Percentiles rank a stretch among this genome's conserved stretches.
These are phyloP conservation scores for Oceanodroma leucorhoa DNA, from an alignment of 2,797 vertebrate species.

Conservation along the genomic window DNA sequence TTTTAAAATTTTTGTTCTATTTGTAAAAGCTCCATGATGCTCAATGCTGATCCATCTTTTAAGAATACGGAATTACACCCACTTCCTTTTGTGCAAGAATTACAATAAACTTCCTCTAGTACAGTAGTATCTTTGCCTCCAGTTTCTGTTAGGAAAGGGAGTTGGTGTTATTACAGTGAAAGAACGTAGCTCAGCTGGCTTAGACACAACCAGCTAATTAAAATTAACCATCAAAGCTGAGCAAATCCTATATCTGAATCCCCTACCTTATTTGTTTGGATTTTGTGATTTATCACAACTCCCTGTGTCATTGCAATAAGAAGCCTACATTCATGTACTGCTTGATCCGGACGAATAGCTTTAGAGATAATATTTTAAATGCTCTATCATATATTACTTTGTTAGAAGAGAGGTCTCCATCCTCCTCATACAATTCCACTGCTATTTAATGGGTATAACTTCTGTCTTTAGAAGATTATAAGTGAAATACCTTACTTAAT, in stretches of 20 bases:
- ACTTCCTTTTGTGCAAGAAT: constrained; percentile 47
- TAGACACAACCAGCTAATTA: background rate
- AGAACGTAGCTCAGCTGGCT: background rate
- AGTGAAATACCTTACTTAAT: background rate
- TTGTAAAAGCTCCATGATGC: constrained; percentile 4
- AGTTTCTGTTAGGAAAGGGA: constrained; percentile 34
- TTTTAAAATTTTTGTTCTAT: background rate
- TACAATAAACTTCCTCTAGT: constrained; percentile 52
- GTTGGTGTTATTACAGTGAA: background rate
- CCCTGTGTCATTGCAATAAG: background rate
- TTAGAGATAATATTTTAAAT: background rate
- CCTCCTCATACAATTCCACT: background rate
- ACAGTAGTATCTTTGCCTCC: constrained; percentile 10
- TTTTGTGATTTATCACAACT: background rate
- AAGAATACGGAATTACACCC: constrained; percentile 48
- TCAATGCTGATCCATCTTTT: background rate
- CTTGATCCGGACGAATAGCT: background rate
- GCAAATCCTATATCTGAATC: background rate
- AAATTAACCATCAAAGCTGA: background rate
- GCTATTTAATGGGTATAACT: background rate
- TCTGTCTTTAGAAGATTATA: background rate
- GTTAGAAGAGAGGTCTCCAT: background rate
- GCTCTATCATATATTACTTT: background rate
- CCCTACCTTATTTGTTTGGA: background rate
- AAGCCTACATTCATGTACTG: background rate